Evolutionary conservation across 2,113 vertebrate genomes (phyloP), one percentile per base, ranked within the genome.

Genomic region (Leptosomus discolor): DNA sequence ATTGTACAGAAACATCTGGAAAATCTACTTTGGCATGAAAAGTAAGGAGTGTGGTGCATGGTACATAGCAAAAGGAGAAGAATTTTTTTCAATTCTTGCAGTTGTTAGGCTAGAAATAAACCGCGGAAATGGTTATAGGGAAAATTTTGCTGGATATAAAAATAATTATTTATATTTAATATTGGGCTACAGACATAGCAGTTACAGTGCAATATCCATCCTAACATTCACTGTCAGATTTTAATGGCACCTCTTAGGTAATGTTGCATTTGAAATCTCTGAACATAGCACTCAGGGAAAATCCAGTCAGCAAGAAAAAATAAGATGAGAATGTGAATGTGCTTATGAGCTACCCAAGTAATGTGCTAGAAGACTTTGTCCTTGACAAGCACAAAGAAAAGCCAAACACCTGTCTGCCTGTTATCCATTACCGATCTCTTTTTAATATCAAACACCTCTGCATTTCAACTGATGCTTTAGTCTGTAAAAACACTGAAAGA

Each of bases 281-380:
- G 88, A 95, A 53, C 21, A 30, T 8, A 81, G 75, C 82, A 92
- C 46, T 93, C 30, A 8, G 60, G 46, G 64, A 92, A 90, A 95
- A 84, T 77, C 63, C 78, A 96, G 92, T 88, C 90, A 96, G 88
- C 92, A 92, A 85, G 64, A 73, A 94, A 94, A 94, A 88, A 86
- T 39, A 77, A 71, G 63, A 90, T 48, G 71, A 90, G 88, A 68
- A 83, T 56, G 60, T 32, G 95, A 94, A 74, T 70, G 71, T 70
- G 54, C 71, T 71, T 81, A 37, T 78, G 83, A 96, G 75, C 78
- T 37, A 83, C 46, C 56, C 90, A 78, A 82, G 67, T 74, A 85
- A 69, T 0, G 1, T 1, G 8, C 39, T 74, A 45, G 45, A 68
- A 84, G 82, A 67, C 69, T 74, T 46, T 91, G 91, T 56, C 96